Evolutionary conservation across 2,113 vertebrate species (phyloP).

Genomic region (Oreotrochilus melanogaster): DNA sequence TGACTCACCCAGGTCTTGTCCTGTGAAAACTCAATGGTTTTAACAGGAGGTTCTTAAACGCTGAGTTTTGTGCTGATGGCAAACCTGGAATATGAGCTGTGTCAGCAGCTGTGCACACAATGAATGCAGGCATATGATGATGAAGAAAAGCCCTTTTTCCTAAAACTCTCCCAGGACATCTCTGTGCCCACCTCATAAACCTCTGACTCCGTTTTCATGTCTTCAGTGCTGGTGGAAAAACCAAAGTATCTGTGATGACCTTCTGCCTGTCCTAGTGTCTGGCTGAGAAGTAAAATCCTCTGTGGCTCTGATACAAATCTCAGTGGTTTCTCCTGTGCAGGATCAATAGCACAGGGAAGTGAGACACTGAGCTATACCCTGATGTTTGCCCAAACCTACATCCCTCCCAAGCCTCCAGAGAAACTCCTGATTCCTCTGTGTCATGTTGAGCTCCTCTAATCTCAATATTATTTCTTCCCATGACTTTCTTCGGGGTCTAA

Average conservation of each 20-base stretch:
- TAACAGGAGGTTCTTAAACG: not conserved
- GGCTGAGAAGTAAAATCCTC: not conserved
- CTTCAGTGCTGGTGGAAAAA: not conserved
- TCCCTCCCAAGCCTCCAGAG: not conserved
- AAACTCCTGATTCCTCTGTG: not conserved
- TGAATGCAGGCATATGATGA: fast-evolving
- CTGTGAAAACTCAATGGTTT: not conserved
- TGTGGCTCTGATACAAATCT: not conserved
- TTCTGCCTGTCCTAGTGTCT: not conserved
- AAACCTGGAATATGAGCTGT: not conserved
- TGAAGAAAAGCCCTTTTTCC: not conserved
- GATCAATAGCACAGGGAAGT: fast-evolving
- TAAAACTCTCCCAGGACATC: not conserved
- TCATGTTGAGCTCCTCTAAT: not conserved
- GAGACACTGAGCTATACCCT: not conserved
- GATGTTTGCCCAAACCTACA: not conserved
- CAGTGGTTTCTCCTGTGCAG: not conserved
- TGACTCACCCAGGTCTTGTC: not conserved
- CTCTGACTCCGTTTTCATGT: not conserved
- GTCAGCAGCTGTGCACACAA: not conserved
- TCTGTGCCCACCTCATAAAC: fast-evolving
- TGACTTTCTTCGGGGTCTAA: not conserved
- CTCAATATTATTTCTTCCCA: not conserved
- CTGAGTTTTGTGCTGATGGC: not conserved
- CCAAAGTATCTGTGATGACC: not conserved